Base-by-base conservation (phyloP, 1,140 invertebrate genomes). In the Micrasema longulum region DNA sequence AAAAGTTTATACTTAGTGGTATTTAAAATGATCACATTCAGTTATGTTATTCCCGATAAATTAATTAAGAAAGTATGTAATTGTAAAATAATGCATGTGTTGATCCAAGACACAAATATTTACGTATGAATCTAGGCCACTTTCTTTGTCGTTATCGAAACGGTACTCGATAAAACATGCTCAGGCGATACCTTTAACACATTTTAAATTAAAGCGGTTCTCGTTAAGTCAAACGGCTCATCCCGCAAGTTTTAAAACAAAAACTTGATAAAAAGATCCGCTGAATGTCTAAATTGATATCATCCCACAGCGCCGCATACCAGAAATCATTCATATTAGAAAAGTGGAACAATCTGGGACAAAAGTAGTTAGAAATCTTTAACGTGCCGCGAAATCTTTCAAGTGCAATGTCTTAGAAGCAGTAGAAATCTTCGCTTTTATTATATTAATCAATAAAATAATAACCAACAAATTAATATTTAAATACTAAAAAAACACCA, bases 121-220 rank as follows among this genome's bases (percentile, higher is more conserved):
- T 31, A 31, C 26, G 26, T 31, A 31, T 31, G 7, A 31, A 31
- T 31, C 26, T 31, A 43, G 41, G 11, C 36, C 55, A 60, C 55
- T 60, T 60, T 60, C 55, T 38, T 60, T 35, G 55, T 60, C 36
- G 35, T 41, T 60, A n/a, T 60, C 36, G 16, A 41, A 60, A 60
- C 55, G 55, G 55, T 60, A 60, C 55, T 43, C 26, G 26, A 31
- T 31, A 31, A 31, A 31, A 31, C 26, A 31, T 31, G 26, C 26
- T 31, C 26, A 31, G 26, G 26, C 26, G 26, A 31, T 31, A 31
- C 26, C 26, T 31, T 18, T 7, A 31, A 31, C 26, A 31, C 26
- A 31, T 31, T 31, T 31, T 7, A 31, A 31, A 31, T 31, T 31
- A 4, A 4, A 31, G 7, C 2, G 2, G 26, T 31, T 31, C 26